Evolutionary conservation across 2,113 vertebrate genomes (phyloP).

Genomic region (Heterotilapia buettikoferi): DNA sequence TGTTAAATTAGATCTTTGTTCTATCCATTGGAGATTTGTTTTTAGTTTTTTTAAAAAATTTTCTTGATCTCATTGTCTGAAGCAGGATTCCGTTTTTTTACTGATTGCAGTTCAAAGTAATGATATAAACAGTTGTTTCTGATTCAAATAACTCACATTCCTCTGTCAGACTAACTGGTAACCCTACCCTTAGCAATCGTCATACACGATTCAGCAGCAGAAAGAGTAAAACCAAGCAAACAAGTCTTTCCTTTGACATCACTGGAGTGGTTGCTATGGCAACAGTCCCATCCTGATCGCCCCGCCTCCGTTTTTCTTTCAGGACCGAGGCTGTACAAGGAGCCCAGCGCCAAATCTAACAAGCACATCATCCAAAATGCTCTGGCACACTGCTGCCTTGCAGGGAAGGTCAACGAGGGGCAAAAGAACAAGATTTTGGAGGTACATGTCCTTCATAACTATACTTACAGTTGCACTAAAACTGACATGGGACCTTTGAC

Average conservation of each 20-base stretch:
- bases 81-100: neutral
- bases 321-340: conserved; percentile 98
- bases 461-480: neutral
- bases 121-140: neutral
- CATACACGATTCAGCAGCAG: conserved; percentile 17
- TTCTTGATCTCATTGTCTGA: neutral
- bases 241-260: neutral
- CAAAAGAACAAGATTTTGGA: conserved; percentile 98
- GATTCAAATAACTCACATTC: neutral
- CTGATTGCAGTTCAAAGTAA: accelerated
- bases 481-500: neutral
- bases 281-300: neutral
- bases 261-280: conserved; percentile 21
- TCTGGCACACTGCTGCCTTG: conserved; percentile 93
- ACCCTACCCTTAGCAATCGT: neutral
- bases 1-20: neutral
- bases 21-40: neutral
- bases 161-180: neutral
- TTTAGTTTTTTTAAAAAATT: accelerated
- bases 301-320: neutral
- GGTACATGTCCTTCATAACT: conserved; percentile 55
- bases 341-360: conserved; percentile 98
- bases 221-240: neutral
- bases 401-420: conserved; percentile 96
- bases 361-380: conserved; percentile 99